Conservation (phyloP, 2,113 vertebrate genomes). For the Drymodes brunneopygia region DNA sequence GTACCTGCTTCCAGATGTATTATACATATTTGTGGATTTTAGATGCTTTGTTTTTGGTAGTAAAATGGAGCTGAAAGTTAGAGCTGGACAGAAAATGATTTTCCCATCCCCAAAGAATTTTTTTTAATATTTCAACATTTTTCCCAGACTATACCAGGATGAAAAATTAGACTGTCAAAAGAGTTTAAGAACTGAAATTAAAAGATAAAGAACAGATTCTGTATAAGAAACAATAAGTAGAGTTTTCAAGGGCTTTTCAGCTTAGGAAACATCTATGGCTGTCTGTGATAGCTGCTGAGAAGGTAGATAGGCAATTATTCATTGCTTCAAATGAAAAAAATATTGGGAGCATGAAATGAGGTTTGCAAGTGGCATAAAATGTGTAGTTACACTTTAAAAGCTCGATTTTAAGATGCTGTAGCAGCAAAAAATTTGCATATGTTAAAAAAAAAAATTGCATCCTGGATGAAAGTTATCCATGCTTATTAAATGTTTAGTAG, state of each 20-base stretch:
- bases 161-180: slow-evolving; percentile 43
- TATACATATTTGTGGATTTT: background rate
- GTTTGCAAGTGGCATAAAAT: background rate
- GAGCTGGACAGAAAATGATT: background rate
- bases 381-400: background rate
- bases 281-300: background rate
- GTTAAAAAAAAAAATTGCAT: background rate
- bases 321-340: background rate
- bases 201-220: slow-evolving; percentile 35
- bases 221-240: background rate
- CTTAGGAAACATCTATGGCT: background rate
- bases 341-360: background rate
- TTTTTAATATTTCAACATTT: background rate
- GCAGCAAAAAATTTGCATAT: background rate
- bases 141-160: slow-evolving; percentile 10
- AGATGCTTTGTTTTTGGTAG: background rate
- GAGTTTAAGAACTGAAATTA: slow-evolving; percentile 9
- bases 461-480: background rate
- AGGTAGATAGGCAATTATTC: background rate
- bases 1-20: slow-evolving; percentile 25
- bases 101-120: background rate
- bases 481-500: background rate
- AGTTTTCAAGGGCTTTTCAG: background rate
- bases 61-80: background rate
- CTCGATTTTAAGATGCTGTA: background rate